Conservation (phyloP, 2,113 vertebrate genomes). For the Coreoperca whiteheadi region DNA sequence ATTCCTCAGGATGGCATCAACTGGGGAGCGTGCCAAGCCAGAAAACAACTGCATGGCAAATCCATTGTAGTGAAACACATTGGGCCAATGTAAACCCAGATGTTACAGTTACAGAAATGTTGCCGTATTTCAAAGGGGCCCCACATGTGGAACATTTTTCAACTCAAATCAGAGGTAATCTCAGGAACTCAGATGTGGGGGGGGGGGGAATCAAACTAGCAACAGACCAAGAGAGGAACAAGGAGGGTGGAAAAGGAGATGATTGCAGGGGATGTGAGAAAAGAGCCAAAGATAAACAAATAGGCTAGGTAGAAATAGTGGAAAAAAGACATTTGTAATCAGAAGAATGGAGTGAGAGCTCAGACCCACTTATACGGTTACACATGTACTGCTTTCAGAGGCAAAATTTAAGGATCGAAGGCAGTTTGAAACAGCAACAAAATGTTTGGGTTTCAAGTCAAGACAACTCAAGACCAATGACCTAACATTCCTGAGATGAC, state of each 20-base stretch:
- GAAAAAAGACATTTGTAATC: neutral
- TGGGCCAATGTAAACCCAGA: conserved; percentile 68
- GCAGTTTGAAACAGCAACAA: neutral
- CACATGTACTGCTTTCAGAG: neutral
- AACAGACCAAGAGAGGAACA: conserved; percentile 22
- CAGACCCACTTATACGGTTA: neutral
- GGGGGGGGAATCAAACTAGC: conserved; percentile 13
- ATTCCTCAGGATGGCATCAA: conserved; percentile 19
- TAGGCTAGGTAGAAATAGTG: neutral
- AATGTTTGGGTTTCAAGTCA: conserved; percentile 34
- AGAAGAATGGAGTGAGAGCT: neutral
- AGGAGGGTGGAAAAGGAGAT: neutral
- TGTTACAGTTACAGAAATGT: conserved; percentile 71
- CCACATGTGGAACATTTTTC: conserved; percentile 64
- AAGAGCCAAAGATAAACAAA: neutral
- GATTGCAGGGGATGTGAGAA: neutral
- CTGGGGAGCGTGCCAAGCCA: conserved; percentile 9
- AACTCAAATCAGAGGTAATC: conserved; percentile 60
- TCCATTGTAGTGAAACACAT: conserved; percentile 63
- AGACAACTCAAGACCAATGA: conserved; percentile 39
- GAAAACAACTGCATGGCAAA: conserved; percentile 59
- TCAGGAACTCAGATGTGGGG: conserved; percentile 13
- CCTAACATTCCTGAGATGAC: conserved; percentile 54
- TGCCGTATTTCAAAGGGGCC: conserved; percentile 64
- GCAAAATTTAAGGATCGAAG: neutral